phyloP scores from a whole-genome alignment of 2,888 invertebrate genomes.

The Abrostola triplasia region DNA sequence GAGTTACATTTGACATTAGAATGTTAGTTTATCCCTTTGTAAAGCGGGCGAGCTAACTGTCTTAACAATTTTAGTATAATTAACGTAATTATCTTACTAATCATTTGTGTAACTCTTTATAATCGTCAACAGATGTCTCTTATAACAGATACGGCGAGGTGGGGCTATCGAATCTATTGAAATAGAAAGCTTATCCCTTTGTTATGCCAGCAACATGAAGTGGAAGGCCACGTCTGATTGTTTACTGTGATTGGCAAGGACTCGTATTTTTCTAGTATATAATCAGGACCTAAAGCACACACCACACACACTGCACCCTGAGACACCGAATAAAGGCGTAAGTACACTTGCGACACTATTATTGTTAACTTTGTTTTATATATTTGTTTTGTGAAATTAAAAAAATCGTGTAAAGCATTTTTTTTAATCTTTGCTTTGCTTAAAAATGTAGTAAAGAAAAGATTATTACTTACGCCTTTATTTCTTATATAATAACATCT shows the following conservation, averaged over 20 bases:
- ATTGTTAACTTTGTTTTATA: not conserved
- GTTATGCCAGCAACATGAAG: not conserved
- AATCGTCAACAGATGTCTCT: constrained; percentile 50
- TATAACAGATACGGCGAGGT: constrained; percentile 20
- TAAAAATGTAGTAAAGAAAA: no score
- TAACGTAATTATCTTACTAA: constrained; percentile 26
- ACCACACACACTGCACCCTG: constrained; percentile 32
- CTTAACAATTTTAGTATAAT: constrained; percentile 25
- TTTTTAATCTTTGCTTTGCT: no score
- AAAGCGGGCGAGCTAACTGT: constrained; percentile 81
- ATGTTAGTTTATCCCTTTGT: constrained; percentile 47
- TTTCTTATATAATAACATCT: no score
- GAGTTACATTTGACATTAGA: constrained; percentile 52
- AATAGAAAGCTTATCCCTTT: not conserved
- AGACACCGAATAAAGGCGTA: constrained; percentile 32
- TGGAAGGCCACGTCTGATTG: not conserved
- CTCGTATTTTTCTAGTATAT: constrained; percentile 1
- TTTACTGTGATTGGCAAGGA: no score
- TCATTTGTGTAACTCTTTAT: constrained; percentile 35
- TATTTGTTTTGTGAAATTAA: no score
- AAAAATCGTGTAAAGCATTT: no score
- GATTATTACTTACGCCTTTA: no score
- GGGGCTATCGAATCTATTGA: constrained; percentile 5
- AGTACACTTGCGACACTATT: constrained; percentile 40
- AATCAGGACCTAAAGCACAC: constrained; percentile 20